Conservation (phyloP, 2,888 invertebrate species). For the Cylloceria caligata region DNA sequence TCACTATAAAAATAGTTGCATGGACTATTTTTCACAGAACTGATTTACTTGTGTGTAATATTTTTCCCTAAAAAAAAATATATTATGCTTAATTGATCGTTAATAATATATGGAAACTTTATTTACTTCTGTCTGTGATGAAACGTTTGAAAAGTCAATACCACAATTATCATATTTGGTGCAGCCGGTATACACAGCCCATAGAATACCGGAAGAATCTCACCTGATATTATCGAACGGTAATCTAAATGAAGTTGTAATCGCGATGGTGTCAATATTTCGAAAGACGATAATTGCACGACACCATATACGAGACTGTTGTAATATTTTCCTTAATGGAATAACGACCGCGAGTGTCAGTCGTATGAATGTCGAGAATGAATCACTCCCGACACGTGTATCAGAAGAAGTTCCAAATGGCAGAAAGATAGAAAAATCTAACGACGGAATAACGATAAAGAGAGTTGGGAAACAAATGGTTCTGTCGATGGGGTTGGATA, state of each 20-base stretch:
- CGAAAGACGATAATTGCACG: slow-evolving; percentile 41
- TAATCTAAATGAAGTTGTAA: slow-evolving; percentile 37
- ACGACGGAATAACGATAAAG: slow-evolving; percentile 35
- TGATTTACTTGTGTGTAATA: too few relatives aligned
- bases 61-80: too few relatives aligned
- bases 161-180: not conserved
- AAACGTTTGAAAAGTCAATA: too few relatives aligned
- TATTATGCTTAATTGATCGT: too few relatives aligned
- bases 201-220: slow-evolving; percentile 11
- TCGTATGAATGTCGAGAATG: slow-evolving; percentile 24
- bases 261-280: slow-evolving; percentile 23
- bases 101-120: too few relatives aligned
- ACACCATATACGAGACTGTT: slow-evolving; percentile 17
- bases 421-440: slow-evolving; percentile 21
- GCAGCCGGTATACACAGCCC: not conserved
- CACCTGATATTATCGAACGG: slow-evolving; percentile 16
- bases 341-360: slow-evolving; percentile 30
- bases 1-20: too few relatives aligned
- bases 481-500: slow-evolving; percentile 38
- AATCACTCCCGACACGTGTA: slow-evolving; percentile 30
- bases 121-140: too few relatives aligned
- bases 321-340: slow-evolving; percentile 17
- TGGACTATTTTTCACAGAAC: too few relatives aligned
- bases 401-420: slow-evolving; percentile 27
- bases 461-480: slow-evolving; percentile 38